phyloP scores from a whole-genome alignment of 2,888 invertebrate species.

The Phlogophora meticulosa region DNA sequence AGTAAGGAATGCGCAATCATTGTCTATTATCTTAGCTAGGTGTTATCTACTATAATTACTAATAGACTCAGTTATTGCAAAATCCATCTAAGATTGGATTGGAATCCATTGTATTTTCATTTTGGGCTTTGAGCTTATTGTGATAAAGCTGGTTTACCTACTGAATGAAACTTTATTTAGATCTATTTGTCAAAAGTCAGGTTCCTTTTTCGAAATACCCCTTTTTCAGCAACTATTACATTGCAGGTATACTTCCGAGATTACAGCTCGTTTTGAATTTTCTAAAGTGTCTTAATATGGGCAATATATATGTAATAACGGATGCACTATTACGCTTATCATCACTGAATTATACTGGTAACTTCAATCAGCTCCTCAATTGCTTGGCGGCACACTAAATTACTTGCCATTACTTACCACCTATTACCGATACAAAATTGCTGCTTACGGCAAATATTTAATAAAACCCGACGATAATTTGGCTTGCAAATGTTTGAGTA shows the following conservation, averaged over 20 bases:
- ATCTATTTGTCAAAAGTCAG: too few relatives aligned
- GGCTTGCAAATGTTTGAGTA: conserved; percentile 21
- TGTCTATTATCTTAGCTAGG: conserved; percentile 69
- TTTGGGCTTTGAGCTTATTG: neutral
- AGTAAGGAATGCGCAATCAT: conserved; percentile 77
- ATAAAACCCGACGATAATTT: conserved; percentile 30
- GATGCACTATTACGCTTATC: conserved; percentile 32
- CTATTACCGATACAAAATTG: conserved; percentile 38
- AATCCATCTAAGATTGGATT: conserved; percentile 45
- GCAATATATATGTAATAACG: conserved; percentile 48
- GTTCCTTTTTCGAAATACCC: too few relatives aligned
- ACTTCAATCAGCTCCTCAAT: conserved; percentile 46
- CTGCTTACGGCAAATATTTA: conserved; percentile 38
- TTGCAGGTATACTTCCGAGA: neutral
- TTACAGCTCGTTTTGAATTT: conserved; percentile 18
- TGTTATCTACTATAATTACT: conserved; percentile 64
- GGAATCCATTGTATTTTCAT: conserved; percentile 18
- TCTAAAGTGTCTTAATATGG: conserved; percentile 20
- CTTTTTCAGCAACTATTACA: too few relatives aligned
- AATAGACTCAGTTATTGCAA: conserved; percentile 45
- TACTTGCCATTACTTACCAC: conserved; percentile 40
- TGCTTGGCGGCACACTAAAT: conserved; percentile 32
- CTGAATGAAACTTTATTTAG: neutral
- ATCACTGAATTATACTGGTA: conserved; percentile 38
- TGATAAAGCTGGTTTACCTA: neutral